Evolutionary conservation across 2,888 invertebrate species (phyloP).

Genomic region (Hemistola chrysoprasaria): DNA sequence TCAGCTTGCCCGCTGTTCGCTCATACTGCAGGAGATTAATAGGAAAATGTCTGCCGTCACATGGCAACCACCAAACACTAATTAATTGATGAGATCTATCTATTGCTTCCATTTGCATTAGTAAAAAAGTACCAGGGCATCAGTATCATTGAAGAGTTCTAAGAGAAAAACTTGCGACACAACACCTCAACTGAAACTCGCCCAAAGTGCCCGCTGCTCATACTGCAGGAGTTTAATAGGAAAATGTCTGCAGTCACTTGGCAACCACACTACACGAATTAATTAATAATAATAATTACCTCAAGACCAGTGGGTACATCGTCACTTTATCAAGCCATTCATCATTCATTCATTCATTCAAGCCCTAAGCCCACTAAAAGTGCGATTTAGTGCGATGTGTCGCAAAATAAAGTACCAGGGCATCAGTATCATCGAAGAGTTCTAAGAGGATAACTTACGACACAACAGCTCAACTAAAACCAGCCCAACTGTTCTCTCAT

Average conservation of each 20-base stretch:
- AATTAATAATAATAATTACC: no score
- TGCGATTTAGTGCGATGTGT: no score
- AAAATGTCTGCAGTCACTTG: slow-evolving; percentile 89
- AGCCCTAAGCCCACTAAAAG: no score
- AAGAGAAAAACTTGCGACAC: slow-evolving; percentile 51
- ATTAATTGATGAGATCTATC: no score
- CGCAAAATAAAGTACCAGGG: no score
- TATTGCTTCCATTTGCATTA: no score
- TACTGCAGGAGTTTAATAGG: slow-evolving; percentile 90
- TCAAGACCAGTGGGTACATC: no score
- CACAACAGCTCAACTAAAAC: slow-evolving; percentile 73
- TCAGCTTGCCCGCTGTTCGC: slow-evolving; percentile 86
- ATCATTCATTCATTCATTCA: no score
- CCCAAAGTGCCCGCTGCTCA: slow-evolving; percentile 89
- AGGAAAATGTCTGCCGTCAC: slow-evolving; percentile 88
- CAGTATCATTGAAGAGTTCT: no score
- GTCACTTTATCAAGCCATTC: no score
- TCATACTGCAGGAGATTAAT: slow-evolving; percentile 90
- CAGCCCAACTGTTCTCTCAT: slow-evolving; percentile 90
- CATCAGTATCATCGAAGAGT: no score
- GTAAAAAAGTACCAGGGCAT: no score
- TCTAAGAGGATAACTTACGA: slow-evolving; percentile 47
- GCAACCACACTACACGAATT: slow-evolving; percentile 83
- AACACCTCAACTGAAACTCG: slow-evolving; percentile 78
- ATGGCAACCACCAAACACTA: slow-evolving; percentile 85